A percentile compares a stretch with the other conserved stretches of the same genome.
These are phyloP conservation scores for Zingel zingel DNA, from an alignment of 2,113 vertebrate genomes.

Conservation along the genomic window DNA sequence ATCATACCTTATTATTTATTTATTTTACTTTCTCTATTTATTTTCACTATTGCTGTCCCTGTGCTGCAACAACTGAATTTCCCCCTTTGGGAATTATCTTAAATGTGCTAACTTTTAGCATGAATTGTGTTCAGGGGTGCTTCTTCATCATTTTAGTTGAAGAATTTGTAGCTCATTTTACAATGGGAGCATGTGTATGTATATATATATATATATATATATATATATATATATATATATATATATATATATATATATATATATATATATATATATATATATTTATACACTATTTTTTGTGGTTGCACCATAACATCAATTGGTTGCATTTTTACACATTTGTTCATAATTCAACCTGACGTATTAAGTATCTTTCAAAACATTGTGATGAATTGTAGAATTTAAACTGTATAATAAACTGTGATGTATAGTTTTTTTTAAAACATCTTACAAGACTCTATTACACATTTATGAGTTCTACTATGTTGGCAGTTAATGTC, in stretches of 20 bases:
- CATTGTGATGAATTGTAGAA: background rate
- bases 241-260: no score
- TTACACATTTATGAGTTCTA: background rate
- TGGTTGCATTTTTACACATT: background rate
- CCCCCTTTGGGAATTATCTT: background rate
- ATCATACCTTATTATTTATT: background rate
- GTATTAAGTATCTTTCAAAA: background rate
- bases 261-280: no score
- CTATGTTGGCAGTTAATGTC: background rate
- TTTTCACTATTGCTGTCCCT: background rate
- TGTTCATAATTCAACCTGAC: background rate
- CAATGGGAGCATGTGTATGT: rapidly evolving
- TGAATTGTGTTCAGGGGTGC: background rate
- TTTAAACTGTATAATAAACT: background rate
- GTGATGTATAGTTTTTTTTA: background rate
- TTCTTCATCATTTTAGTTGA: background rate
- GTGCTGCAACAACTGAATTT: background rate
- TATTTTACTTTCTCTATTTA: background rate
- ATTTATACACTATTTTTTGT: background rate
- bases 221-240: no score
- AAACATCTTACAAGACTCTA: background rate
- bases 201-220: no score
- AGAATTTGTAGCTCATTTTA: background rate
- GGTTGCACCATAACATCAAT: background rate
- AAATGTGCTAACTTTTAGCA: background rate